Conservation (phyloP, 2,888 invertebrate species). For the Hydrotaea cyrtoneurina region DNA sequence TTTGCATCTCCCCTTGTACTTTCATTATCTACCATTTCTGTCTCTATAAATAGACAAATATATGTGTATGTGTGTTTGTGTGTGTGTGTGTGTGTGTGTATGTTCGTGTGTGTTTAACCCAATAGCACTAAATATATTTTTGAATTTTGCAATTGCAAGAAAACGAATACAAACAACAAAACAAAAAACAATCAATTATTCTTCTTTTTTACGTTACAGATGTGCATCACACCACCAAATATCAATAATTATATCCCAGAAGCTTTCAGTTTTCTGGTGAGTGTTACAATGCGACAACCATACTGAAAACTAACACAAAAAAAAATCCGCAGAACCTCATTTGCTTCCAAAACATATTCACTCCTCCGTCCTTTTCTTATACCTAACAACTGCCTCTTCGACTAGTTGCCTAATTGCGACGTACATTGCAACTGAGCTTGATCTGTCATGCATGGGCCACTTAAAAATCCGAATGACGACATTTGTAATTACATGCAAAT, state of each 20-base stretch:
- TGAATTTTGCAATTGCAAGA: slow-evolving; percentile 40
- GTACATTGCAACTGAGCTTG: neutral
- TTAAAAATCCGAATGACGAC: too few relatives aligned
- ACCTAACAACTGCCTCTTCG: slow-evolving; percentile 9
- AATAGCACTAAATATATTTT: slow-evolving; percentile 39
- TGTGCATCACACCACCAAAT: slow-evolving; percentile 78
- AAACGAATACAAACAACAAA: slow-evolving; percentile 53
- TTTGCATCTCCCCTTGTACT: slow-evolving; percentile 45
- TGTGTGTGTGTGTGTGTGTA: slow-evolving; percentile 23
- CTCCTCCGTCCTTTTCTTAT: neutral
- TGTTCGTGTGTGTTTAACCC: slow-evolving; percentile 22
- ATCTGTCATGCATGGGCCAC: neutral
- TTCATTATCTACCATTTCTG: slow-evolving; percentile 21
- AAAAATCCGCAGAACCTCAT: neutral
- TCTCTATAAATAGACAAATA: slow-evolving; percentile 15
- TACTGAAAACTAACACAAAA: neutral
- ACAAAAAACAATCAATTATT: slow-evolving; percentile 51
- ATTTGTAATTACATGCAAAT: too few relatives aligned
- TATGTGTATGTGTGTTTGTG: slow-evolving; percentile 15
- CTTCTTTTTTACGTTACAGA: slow-evolving; percentile 75
- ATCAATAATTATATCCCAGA: slow-evolving; percentile 79
- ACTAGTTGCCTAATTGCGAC: neutral
- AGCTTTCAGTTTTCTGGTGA: slow-evolving; percentile 79
- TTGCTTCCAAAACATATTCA: neutral
- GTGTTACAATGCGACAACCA: slow-evolving; percentile 65